These are phyloP conservation scores for Nemapogon koenigi DNA, from an alignment of 2,888 invertebrate species.

Conservation along the genomic window DNA sequence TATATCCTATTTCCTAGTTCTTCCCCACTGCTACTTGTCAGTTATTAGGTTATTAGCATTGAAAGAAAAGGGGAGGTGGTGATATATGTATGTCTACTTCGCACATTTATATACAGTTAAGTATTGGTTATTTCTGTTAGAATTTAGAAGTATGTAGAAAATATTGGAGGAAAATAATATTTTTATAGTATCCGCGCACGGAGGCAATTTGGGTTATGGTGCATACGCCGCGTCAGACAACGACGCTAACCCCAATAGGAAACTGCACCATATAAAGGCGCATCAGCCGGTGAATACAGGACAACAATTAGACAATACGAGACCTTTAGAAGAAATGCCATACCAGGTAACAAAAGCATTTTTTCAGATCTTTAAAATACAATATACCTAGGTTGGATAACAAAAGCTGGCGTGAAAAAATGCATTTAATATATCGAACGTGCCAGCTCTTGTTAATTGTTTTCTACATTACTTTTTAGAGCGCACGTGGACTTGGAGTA, in stretches of 20 bases:
- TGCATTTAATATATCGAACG: too few species aligned
- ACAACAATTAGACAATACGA: conserved; percentile 41
- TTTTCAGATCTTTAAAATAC: too few species aligned
- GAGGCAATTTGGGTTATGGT: conserved; percentile 65
- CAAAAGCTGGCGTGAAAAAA: too few species aligned
- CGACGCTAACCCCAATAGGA: conserved; percentile 41
- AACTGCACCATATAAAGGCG: conserved; percentile 51
- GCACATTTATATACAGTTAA: too few species aligned
- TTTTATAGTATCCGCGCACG: conserved; percentile 57
- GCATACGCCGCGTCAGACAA: conserved; percentile 55
- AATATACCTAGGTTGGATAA: too few species aligned
- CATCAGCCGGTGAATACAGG: conserved; percentile 56
- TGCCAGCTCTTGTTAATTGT: too few species aligned
- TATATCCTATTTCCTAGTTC: conserved; percentile 30
- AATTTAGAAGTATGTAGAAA: background rate
- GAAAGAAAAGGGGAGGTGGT: too few species aligned
- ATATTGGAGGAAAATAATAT: conserved; percentile 17
- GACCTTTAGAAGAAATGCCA: conserved; percentile 63
- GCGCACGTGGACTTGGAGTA: too few species aligned
- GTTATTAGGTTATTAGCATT: too few species aligned
- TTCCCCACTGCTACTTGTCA: background rate
- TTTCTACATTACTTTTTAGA: too few species aligned
- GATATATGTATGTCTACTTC: too few species aligned
- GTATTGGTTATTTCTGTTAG: too few species aligned
- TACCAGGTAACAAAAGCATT: conserved; percentile 52